Conservation (phyloP, 2,888 invertebrate genomes). For the Heliconius ismenius region DNA sequence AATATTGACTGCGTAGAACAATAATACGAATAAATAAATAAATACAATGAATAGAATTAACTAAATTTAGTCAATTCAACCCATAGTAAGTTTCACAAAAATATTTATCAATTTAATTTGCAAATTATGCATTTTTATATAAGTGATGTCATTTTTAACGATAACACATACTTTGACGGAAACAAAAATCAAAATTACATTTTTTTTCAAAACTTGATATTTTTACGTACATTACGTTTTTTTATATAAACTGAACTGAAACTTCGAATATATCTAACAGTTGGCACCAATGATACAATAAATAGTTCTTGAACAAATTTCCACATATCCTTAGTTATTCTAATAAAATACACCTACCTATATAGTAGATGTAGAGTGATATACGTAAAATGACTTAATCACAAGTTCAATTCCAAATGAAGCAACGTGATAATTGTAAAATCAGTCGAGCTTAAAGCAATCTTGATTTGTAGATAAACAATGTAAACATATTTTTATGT, state of each 20-base stretch:
- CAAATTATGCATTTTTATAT: not conserved
- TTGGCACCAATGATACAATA: slow-evolving; percentile 43
- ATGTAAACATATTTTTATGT: not conserved
- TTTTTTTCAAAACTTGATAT: not conserved
- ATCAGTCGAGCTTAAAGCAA: slow-evolving; percentile 25
- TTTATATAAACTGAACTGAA: not conserved
- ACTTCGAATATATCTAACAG: slow-evolving; percentile 30
- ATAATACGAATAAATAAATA: not conserved
- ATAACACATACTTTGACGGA: not conserved
- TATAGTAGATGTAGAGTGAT: slow-evolving; percentile 21
- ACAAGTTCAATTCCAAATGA: slow-evolving; percentile 31
- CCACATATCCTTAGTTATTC: slow-evolving; percentile 26
- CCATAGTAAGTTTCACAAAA: not conserved
- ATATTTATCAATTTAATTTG: not conserved
- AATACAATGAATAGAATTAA: no score
- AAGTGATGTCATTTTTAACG: not conserved
- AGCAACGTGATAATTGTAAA: slow-evolving; percentile 14
- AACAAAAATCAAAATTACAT: not conserved
- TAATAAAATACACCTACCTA: slow-evolving; percentile 22
- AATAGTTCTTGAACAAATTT: slow-evolving; percentile 34
- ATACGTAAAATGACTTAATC: slow-evolving; percentile 17
- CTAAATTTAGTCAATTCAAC: no score
- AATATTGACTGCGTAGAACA: not conserved
- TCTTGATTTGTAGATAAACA: slow-evolving; percentile 24
- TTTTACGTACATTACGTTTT: not conserved